A percentile compares a stretch with the other conserved stretches of the same genome.
Evolutionary conservation across 2,113 vertebrate genomes (phyloP).

Genomic region (Gallinago jamesoni): DNA sequence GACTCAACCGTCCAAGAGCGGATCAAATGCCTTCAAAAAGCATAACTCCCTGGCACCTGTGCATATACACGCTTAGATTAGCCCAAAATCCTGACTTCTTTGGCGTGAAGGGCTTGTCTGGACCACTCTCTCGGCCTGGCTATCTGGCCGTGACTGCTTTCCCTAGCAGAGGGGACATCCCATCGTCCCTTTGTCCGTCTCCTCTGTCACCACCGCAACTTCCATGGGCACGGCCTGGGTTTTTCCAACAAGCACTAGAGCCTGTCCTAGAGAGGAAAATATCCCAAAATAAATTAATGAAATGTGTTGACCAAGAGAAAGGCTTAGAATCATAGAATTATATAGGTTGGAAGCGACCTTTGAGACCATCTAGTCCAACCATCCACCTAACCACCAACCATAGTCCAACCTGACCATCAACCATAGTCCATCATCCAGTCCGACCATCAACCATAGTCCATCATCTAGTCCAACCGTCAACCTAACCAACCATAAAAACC

Average conservation of each 20-base stretch:
- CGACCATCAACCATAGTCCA: no score
- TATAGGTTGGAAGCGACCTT: no score
- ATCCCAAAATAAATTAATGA: not conserved
- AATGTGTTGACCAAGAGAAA: not conserved
- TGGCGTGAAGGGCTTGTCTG: not conserved
- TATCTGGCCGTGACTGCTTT: not conserved
- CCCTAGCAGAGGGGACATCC: not conserved
- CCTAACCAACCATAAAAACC: no score
- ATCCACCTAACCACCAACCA: no score
- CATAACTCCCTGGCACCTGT: not conserved
- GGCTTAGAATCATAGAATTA: not conserved
- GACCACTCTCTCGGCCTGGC: not conserved
- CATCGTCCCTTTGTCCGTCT: accelerated
- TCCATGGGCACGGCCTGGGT: not conserved
- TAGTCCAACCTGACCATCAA: no score
- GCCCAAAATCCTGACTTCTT: not conserved
- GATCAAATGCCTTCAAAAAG: not conserved
- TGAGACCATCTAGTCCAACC: no score
- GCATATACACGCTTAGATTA: not conserved
- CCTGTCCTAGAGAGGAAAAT: not conserved
- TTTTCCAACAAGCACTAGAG: not conserved
- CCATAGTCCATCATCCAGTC: no score
- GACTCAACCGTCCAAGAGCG: not conserved
- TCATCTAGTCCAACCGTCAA: no score
- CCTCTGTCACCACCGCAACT: not conserved